A percentile compares a stretch with the other conserved stretches of the same genome.
Evolutionary conservation across 2,888 invertebrate genomes (phyloP).

Genomic region (Spialia ferax): DNA sequence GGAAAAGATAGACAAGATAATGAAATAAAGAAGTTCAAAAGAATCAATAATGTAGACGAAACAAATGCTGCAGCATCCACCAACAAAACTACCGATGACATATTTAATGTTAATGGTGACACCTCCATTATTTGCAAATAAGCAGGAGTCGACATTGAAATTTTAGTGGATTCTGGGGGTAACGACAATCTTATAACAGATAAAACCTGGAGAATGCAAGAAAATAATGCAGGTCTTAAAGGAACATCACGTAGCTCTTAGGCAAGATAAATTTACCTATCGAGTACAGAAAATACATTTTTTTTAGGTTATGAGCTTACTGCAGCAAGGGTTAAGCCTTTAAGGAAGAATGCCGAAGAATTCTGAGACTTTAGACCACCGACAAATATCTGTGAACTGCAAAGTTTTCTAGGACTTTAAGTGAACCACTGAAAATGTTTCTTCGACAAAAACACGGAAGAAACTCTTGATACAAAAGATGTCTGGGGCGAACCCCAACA

Average conservation of each 20-base stretch:
- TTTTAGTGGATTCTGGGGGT: conserved; percentile 48
- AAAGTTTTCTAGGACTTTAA: conserved; percentile 47
- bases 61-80: background rate
- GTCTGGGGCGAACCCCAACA: background rate
- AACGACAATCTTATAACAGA: conserved; percentile 45
- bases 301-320: conserved; percentile 46
- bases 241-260: conserved; percentile 44
- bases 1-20: background rate
- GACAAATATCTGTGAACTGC: conserved; percentile 39
- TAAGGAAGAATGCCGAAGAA: conserved; percentile 49
- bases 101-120: conserved; percentile 1
- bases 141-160: conserved; percentile 21
- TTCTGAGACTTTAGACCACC: conserved; percentile 48
- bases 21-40: conserved; percentile 1
- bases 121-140: background rate
- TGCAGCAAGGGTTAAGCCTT: conserved; percentile 51
- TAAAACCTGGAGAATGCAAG: conserved; percentile 41
- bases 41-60: conserved; percentile 3
- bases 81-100: background rate
- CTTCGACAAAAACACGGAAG: conserved; percentile 7
- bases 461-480: conserved; percentile 38
- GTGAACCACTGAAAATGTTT: conserved; percentile 40
- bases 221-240: conserved; percentile 39
- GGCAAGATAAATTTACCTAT: conserved; percentile 44
- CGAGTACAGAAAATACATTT: conserved; percentile 28